Percentiles rank a stretch among this genome's conserved stretches.
Conservation (phyloP, 2,888 invertebrate genomes). For the Macrophya annulata region DNA sequence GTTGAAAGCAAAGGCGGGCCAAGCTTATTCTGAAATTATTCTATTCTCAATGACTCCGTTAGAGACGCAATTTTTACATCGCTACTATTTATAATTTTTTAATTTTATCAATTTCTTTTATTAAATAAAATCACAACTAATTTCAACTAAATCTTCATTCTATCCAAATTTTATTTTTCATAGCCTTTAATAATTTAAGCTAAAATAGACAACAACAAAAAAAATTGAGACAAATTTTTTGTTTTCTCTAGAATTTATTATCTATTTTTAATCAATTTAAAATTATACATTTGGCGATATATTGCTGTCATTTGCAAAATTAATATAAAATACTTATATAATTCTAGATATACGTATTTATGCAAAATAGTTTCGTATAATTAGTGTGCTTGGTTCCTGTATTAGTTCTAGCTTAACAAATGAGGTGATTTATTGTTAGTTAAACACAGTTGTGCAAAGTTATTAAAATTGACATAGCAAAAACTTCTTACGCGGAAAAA, state of each 20-base stretch:
- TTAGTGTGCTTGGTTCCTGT: background rate
- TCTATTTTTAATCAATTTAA: background rate
- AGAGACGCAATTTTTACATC: background rate
- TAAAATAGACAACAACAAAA: background rate
- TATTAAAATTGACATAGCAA: background rate
- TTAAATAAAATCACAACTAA: background rate
- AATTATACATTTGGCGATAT: background rate
- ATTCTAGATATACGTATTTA: background rate
- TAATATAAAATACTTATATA: background rate
- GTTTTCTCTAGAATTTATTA: background rate
- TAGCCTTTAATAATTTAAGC: background rate
- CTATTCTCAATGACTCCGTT: slow-evolving; percentile 38
- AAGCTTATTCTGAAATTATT: slow-evolving; percentile 73
- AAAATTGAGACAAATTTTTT: background rate
- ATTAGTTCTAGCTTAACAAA: background rate
- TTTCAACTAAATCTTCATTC: background rate
- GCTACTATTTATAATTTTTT: background rate
- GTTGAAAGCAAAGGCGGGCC: slow-evolving; percentile 70
- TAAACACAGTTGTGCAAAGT: background rate
- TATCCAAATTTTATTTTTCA: no score
- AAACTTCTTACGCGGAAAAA: background rate
- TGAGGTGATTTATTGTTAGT: slow-evolving; percentile 22
- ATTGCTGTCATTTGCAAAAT: background rate
- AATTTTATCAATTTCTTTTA: background rate
- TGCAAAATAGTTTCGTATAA: background rate